Evolutionary conservation across 2,797 vertebrate species (phyloP), one percentile per base, ranked within the genome.

Genomic region (Leptodactylus fallax): DNA sequence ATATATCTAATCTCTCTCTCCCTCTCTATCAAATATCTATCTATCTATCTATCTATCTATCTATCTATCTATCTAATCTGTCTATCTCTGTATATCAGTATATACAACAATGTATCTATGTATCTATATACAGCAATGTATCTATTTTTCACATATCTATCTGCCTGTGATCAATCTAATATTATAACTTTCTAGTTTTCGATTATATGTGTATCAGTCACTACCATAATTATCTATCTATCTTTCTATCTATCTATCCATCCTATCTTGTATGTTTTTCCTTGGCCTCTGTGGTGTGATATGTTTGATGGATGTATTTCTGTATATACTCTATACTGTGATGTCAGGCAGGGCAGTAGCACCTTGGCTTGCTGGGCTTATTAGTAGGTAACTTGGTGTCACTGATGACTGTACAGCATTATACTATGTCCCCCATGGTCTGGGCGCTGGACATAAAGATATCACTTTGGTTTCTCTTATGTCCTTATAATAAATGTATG

Each of bases 91-190:
- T 36, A 36, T 36, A 36, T 36, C 36, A n/a, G n/a, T 36, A 36
- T n/a, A n/a, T n/a, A n/a, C n/a, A n/a, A n/a, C n/a, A n/a, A 36
- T 36, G 2, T 36, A 36, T 36, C 36, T 36, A 36, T 36, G 2
- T 36, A 36, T 36, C 36, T 36, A 36, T n/a, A n/a, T n/a, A n/a
- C n/a, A n/a, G n/a, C n/a, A n/a, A n/a, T n/a, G n/a, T n/a, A n/a
- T n/a, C n/a, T n/a, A n/a, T n/a, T n/a, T n/a, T n/a, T n/a, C n/a
- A n/a, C n/a, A n/a, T n/a, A n/a, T n/a, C n/a, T n/a, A n/a, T n/a
- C 58, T 60, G 36, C 72, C 83, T 27, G 2, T 14, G 63, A 63
- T 85, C 72, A 77, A 77, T 85, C 83, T 85, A 78, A n/a, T n/a
- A n/a, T n/a, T n/a, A n/a, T n/a, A n/a, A n/a, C n/a, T n/a, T n/a